A percentile compares a stretch with the other conserved stretches of the same genome.
Evolutionary conservation across 37 sponge, comb jelly and placozoan genomes (phyloP).

Genomic region (Amphimedon queenslandica): DNA sequence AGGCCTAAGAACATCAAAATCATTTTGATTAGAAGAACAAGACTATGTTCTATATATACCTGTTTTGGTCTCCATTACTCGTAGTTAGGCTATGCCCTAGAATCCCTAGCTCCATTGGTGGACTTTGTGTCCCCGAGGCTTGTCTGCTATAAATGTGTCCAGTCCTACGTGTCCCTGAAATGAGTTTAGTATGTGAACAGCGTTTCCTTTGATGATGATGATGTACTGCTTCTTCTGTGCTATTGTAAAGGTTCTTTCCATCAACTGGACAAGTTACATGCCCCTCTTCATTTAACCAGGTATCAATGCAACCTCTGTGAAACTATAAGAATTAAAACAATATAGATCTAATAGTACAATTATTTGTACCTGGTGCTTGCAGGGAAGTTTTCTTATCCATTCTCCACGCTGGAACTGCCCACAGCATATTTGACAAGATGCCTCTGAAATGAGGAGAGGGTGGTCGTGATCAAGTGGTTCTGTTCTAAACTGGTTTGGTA

Average conservation of each 20-base stretch:
- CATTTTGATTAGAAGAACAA: no score
- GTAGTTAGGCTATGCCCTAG: no score
- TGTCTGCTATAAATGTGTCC: no score
- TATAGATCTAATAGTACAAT: neutral
- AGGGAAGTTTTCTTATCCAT: slow-evolving; percentile 76
- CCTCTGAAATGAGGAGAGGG: slow-evolving; percentile 30
- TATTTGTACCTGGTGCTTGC: slow-evolving; percentile 67
- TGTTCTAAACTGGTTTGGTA: slow-evolving; percentile 32
- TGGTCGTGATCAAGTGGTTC: slow-evolving; percentile 48
- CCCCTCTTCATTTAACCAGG: slow-evolving; percentile 32
- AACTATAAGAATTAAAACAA: slow-evolving; percentile 44
- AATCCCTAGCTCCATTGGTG: no score
- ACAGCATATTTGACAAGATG: slow-evolving; percentile 47
- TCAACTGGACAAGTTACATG: slow-evolving; percentile 59
- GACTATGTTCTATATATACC: no score
- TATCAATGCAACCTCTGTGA: slow-evolving; percentile 64
- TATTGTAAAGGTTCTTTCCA: slow-evolving; percentile 9
- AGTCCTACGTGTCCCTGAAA: no score
- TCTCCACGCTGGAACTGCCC: slow-evolving; percentile 42
- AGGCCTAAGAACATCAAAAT: no score
- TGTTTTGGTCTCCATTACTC: no score
- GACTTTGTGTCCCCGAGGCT: no score
- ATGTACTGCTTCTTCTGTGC: no score
- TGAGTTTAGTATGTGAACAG: no score
- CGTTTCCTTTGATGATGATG: no score